Evolutionary conservation across 2,113 vertebrate genomes (phyloP).

Genomic region (Albula glossodonta): DNA sequence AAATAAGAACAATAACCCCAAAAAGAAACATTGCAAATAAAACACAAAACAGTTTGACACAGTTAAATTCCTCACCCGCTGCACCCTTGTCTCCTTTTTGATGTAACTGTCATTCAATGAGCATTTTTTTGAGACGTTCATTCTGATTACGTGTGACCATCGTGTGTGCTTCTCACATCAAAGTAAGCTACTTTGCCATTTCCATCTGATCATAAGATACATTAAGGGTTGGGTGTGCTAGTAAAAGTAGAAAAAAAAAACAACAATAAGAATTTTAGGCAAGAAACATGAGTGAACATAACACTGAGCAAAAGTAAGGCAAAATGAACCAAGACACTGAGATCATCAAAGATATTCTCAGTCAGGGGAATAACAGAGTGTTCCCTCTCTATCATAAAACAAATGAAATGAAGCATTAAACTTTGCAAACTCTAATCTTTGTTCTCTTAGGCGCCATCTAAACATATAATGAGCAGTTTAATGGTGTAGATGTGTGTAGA

Average conservation of each 20-base stretch:
- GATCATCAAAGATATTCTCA: background rate
- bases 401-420: background rate
- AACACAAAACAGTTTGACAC: background rate
- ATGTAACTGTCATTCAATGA: background rate
- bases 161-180: background rate
- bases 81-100: background rate
- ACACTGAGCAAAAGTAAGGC: background rate
- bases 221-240: background rate
- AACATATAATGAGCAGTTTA: background rate
- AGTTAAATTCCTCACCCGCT: background rate
- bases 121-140: background rate
- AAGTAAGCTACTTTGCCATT: background rate
- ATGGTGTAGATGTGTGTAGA: background rate
- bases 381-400: background rate
- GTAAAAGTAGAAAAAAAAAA: background rate
- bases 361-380: background rate
- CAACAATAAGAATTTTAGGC: background rate
- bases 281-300: background rate
- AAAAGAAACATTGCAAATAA: too few species aligned
- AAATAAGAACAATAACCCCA: too few species aligned
- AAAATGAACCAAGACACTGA: background rate
- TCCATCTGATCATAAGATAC: background rate
- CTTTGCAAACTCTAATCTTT: background rate
- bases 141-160: background rate
- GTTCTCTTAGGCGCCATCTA: background rate